Base-by-base conservation (phyloP, 2,888 invertebrate species). In the Cephalotes varians region DNA sequence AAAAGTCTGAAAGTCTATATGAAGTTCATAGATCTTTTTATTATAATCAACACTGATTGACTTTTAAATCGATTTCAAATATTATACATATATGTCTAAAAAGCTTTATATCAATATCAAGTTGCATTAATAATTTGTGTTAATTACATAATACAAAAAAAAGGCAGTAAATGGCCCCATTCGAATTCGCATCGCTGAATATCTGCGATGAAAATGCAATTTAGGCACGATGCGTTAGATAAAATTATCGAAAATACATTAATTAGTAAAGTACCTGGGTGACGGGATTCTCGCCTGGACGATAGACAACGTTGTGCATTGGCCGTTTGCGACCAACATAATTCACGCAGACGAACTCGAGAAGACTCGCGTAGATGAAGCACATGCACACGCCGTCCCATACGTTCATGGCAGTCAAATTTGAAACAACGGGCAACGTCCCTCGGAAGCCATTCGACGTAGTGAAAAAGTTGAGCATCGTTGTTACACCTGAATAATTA, bases 301-400 rank as follows among this genome's bases (percentile, higher is more conserved):
- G 96, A 95, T 98, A 98, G 90, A 98, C 98, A 87, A 98, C 98
- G 95, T 98, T 98, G 95, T 98, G 98, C 85, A 98, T 96, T 73
- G 98, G 98, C 91, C 98, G 95, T 94, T 98, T 98, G 83, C 98
- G 96, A 86, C 98, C 98, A 88, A 98, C 98, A 95, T 98, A 98
- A 96, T 98, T 98, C 93, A 98, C 98, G 95, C 98, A 98, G 76
- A 98, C 98, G 95, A 98, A 98, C 95, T 98, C 98, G 92, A 98
- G 96, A 83, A 98, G 96, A 74, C 98, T 98, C 84, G 98, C 98
- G 95, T 98, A 98, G 95, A 98, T 98, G 96, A 98, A 98, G 95
- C 98, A 98, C 98, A 98, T 98, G 95, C 98, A 98, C 88, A 98
- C 98, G 84, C 98, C 98, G 95, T 98, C 98, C 98, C 98, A 98